Evolutionary conservation across 2,113 vertebrate genomes (phyloP).

Genomic region (Malurus cyaneus): DNA sequence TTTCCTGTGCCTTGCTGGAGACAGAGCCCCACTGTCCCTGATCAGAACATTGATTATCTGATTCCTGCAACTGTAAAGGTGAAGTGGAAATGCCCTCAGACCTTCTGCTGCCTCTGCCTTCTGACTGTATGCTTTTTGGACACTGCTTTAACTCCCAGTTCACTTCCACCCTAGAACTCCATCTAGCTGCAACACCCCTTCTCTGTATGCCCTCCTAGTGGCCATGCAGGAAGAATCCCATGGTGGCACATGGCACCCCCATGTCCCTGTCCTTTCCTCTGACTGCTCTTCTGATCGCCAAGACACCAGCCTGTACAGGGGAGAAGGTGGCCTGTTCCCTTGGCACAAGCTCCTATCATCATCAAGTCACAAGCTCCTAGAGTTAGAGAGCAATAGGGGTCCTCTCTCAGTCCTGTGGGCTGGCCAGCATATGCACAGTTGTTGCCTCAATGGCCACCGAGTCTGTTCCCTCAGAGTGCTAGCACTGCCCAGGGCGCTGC

Average conservation of each 20-base stretch:
- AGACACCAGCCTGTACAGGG: background rate
- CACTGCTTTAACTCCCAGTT: background rate
- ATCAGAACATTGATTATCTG: background rate
- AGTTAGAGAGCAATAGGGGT: background rate
- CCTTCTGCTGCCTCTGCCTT: background rate
- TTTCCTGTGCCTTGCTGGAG: background rate
- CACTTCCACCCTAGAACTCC: background rate
- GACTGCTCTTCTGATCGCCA: background rate
- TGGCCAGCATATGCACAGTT: background rate
- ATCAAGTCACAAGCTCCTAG: background rate
- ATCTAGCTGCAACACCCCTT: background rate
- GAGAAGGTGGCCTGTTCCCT: too few species aligned
- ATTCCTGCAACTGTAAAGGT: background rate
- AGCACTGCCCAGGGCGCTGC: background rate
- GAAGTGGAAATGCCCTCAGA: background rate
- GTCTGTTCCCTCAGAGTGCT: background rate
- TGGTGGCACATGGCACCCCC: accelerated
- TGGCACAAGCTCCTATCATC: background rate
- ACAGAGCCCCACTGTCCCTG: accelerated
- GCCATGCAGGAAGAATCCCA: background rate
- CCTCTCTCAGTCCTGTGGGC: background rate
- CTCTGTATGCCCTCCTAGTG: background rate
- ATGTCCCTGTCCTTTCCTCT: background rate
- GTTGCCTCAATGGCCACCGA: background rate
- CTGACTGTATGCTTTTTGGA: background rate